A percentile compares a stretch with the other conserved stretches of the same genome.
Evolutionary conservation across 2,797 vertebrate species (phyloP).

Genomic region (Heterohyrax brucei): DNA sequence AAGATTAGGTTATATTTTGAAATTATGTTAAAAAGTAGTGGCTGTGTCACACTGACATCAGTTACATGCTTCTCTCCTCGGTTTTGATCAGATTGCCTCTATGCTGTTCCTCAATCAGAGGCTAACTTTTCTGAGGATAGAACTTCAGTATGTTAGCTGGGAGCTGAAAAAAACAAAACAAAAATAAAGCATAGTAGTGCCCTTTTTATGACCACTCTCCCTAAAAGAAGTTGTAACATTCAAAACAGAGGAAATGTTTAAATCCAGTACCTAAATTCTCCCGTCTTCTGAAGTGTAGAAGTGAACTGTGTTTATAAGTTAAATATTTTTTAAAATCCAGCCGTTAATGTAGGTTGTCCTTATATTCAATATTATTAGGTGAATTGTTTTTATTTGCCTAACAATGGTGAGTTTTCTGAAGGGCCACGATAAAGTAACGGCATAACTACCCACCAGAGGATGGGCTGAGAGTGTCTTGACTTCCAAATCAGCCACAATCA

Average conservation of each 20-base stretch:
- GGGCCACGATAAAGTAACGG: background rate
- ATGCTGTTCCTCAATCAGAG: constrained; percentile 34
- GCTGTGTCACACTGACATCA: constrained; percentile 10
- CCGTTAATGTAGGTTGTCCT: background rate
- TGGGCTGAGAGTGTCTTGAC: background rate
- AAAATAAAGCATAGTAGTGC: constrained; percentile 6
- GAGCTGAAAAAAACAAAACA: constrained; percentile 8
- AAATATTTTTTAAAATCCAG: background rate
- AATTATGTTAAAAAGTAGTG: background rate
- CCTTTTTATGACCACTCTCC: constrained; percentile 13
- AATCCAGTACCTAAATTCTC: background rate
- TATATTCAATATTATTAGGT: background rate
- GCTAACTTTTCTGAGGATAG: constrained; percentile 19
- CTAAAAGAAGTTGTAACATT: background rate
- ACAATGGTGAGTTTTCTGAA: background rate
- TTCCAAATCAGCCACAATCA: background rate
- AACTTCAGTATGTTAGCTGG: background rate
- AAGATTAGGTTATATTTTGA: constrained; percentile 28
- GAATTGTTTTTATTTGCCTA: constrained; percentile 59
- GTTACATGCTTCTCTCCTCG: background rate
- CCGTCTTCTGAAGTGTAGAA: background rate
- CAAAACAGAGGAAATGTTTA: background rate
- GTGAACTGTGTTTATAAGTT: constrained; percentile 14
- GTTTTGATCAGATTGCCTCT: constrained; percentile 27
- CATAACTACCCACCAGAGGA: background rate